A percentile compares a stretch with the other conserved stretches of the same genome.
These are phyloP conservation scores for Tapirus indicus DNA, from an alignment of 2,797 vertebrate genomes.

Conservation along the genomic window DNA sequence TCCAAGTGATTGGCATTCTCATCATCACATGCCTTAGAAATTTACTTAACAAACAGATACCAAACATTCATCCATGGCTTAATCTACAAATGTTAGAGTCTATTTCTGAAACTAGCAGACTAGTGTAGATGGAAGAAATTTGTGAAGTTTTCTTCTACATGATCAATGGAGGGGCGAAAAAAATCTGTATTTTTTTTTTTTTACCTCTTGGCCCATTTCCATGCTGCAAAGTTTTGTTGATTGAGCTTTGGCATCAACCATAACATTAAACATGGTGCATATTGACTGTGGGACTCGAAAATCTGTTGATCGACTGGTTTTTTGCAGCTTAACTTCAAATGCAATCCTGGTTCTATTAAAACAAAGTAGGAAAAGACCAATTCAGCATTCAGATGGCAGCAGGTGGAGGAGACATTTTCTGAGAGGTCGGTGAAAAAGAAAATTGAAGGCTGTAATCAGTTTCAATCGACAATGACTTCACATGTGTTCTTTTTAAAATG, in stretches of 20 bases:
- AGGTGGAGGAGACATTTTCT: constrained; percentile 77
- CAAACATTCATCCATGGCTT: constrained; percentile 81
- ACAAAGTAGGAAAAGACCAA: constrained; percentile 83
- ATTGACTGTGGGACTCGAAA: constrained; percentile 99
- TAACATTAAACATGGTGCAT: constrained; percentile 99
- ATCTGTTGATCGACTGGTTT: constrained; percentile 99
- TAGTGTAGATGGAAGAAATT: constrained; percentile 81
- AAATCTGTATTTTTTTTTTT: constrained; percentile 75
- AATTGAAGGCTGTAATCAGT: constrained; percentile 67
- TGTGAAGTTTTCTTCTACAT: constrained; percentile 82
- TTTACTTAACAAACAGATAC: constrained; percentile 80
- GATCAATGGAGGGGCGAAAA: constrained; percentile 74
- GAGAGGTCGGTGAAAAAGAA: constrained; percentile 78
- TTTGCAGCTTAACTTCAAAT: constrained; percentile 99
- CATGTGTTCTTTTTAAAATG: constrained; percentile 72
- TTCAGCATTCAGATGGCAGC: constrained; percentile 82
- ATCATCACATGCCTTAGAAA: constrained; percentile 79
- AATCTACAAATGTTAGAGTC: constrained; percentile 80
- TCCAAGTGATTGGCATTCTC: constrained; percentile 74
- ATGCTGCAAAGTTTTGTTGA: constrained; percentile 99
- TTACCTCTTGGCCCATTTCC: constrained; percentile 99
- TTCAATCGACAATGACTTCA: constrained; percentile 73
- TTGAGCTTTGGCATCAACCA: constrained; percentile 99
- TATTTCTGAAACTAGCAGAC: constrained; percentile 83
- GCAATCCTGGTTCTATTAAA: constrained; percentile 97